A percentile compares a stretch with the other conserved stretches of the same genome.
phyloP scores from a whole-genome alignment of 2,888 invertebrate species.

The Venustoraphidia nigricollis region DNA sequence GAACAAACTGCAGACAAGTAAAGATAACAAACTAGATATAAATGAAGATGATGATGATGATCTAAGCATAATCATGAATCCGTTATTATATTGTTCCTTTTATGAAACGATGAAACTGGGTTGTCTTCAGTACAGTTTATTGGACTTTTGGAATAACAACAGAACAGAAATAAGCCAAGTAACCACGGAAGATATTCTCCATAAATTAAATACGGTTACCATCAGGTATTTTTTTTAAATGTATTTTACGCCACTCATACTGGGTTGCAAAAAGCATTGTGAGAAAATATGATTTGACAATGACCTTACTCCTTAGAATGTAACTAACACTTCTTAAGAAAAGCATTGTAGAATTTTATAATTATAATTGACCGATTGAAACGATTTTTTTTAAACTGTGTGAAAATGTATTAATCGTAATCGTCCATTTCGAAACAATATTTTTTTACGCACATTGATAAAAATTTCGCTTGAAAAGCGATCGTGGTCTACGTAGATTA shows the following conservation, averaged over 20 bases:
- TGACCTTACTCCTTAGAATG: too few species aligned
- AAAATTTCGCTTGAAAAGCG: too few species aligned
- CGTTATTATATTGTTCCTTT: slow-evolving; percentile 45
- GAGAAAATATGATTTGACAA: too few species aligned
- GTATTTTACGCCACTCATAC: neutral
- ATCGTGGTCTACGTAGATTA: too few species aligned
- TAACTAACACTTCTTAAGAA: too few species aligned
- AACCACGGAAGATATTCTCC: slow-evolving; percentile 43
- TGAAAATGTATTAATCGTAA: too few species aligned
- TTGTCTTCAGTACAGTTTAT: slow-evolving; percentile 47
- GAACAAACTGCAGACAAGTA: slow-evolving; percentile 9
- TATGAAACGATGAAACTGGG: slow-evolving; percentile 40
- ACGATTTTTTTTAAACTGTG: too few species aligned
- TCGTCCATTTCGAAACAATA: too few species aligned
- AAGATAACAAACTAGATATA: slow-evolving; percentile 6
- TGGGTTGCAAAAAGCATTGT: too few species aligned
- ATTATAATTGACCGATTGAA: too few species aligned
- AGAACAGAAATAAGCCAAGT: slow-evolving; percentile 32
- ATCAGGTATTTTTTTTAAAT: slow-evolving; percentile 23
- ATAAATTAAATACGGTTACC: slow-evolving; percentile 39
- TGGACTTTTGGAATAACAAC: slow-evolving; percentile 56
- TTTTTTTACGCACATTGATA: too few species aligned
- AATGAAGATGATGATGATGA: slow-evolving; percentile 26
- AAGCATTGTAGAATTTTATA: too few species aligned
- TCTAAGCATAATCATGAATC: slow-evolving; percentile 37